Conservation (phyloP, 2,113 vertebrate genomes). For the Girardinichthys multiradiatus region DNA sequence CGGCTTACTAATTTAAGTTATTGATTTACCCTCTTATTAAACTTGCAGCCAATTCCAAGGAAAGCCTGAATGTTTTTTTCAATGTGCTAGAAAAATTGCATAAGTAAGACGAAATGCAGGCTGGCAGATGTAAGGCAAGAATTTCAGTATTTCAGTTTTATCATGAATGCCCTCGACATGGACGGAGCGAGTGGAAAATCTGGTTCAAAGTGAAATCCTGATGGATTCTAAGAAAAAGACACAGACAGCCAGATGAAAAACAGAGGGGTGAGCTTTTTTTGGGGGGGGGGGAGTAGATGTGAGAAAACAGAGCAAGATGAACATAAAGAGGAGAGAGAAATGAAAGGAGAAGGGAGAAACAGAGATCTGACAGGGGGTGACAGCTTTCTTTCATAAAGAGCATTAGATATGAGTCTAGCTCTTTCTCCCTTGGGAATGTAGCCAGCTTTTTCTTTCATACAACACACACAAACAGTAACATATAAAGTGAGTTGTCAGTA, state of each 20-base stretch:
- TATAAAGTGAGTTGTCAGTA: neutral
- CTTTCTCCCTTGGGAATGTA: constrained; percentile 61
- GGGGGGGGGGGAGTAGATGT: constrained; percentile 50
- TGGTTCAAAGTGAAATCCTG: constrained; percentile 70
- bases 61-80: constrained; percentile 7
- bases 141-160: constrained; percentile 53
- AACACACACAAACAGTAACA: constrained; percentile 13
- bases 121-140: constrained; percentile 27
- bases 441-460: constrained; percentile 63
- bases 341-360: constrained; percentile 50
- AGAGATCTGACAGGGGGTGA: constrained; percentile 61
- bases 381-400: constrained; percentile 73
- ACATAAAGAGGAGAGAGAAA: constrained; percentile 54
- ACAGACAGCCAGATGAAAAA: constrained; percentile 50
- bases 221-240: constrained; percentile 52
- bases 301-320: constrained; percentile 49
- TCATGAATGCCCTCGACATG: constrained; percentile 30
- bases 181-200: neutral
- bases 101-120: constrained; percentile 6
- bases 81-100: constrained; percentile 15
- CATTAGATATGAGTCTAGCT: constrained; percentile 74
- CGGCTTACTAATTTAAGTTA: neutral
- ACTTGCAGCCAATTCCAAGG: neutral
- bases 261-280: constrained; percentile 38
- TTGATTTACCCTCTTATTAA: constrained; percentile 1